phyloP scores from a whole-genome alignment of 2,888 invertebrate genomes.

The Patella pellucida region DNA sequence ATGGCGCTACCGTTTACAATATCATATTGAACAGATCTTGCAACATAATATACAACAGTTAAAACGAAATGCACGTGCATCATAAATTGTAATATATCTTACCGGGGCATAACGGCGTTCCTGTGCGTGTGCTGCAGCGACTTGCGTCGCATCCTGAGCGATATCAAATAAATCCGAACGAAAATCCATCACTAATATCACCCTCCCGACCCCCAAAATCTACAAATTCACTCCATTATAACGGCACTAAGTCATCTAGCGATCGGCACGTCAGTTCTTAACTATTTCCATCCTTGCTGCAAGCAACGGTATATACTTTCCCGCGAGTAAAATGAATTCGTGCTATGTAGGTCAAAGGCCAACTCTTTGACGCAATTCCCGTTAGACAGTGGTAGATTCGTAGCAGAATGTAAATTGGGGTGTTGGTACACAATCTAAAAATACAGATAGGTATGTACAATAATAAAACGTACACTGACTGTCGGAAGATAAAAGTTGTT shows the following conservation, averaged over 20 bases:
- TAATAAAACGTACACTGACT: background rate
- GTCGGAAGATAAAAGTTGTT: background rate
- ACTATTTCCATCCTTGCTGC: too few relatives aligned
- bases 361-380: too few relatives aligned
- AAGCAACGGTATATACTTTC: too few relatives aligned
- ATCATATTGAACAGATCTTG: background rate
- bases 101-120: background rate
- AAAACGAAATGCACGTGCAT: background rate
- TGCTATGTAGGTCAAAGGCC: too few relatives aligned
- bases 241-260: too few relatives aligned
- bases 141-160: constrained; percentile 56
- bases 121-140: constrained; percentile 40
- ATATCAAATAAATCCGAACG: constrained; percentile 44
- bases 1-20: too few relatives aligned
- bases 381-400: too few relatives aligned
- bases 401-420: too few relatives aligned
- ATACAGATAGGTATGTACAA: background rate
- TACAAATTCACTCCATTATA: background rate
- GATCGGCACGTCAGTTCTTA: too few relatives aligned
- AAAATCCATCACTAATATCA: background rate
- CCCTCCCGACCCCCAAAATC: background rate
- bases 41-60: background rate
- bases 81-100: background rate
- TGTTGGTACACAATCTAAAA: background rate
- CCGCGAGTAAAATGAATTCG: too few relatives aligned